A percentile compares a stretch with the other conserved stretches of the same genome.
Conservation (phyloP, 2,113 vertebrate species). For the Alouatta palliata region DNA sequence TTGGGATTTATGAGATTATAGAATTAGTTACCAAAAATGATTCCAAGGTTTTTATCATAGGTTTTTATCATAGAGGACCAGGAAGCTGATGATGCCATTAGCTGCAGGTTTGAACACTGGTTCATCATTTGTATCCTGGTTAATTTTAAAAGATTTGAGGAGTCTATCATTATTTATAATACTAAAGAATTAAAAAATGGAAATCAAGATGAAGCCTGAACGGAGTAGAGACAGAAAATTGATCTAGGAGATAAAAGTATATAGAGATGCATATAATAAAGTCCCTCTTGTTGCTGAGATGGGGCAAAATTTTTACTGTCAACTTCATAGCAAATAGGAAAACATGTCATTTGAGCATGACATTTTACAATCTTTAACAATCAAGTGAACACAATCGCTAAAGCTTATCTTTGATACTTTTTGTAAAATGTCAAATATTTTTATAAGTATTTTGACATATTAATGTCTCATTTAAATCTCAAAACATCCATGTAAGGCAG, state of each 20-base stretch:
- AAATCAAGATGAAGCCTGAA: neutral
- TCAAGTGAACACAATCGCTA: neutral
- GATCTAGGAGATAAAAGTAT: neutral
- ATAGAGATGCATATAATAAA: neutral
- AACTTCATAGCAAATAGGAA: neutral
- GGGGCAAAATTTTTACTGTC: neutral
- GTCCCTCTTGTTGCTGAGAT: neutral
- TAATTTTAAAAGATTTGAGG: conserved; percentile 29
- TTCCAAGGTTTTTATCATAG: neutral
- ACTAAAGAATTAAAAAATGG: neutral
- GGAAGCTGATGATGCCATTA: neutral
- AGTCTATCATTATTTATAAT: conserved; percentile 21
- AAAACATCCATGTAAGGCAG: neutral
- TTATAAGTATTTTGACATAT: neutral
- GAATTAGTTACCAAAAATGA: neutral
- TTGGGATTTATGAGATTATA: neutral
- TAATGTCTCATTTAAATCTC: conserved; percentile 7
- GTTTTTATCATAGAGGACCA: neutral
- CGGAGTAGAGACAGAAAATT: neutral
- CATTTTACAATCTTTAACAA: neutral
- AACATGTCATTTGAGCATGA: neutral
- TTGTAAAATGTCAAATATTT: neutral
- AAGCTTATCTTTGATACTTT: neutral
- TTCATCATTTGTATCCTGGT: conserved; percentile 43
- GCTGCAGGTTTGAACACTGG: neutral